phyloP scores from a whole-genome alignment of 2,113 vertebrate species.

The Barbus barbus region DNA sequence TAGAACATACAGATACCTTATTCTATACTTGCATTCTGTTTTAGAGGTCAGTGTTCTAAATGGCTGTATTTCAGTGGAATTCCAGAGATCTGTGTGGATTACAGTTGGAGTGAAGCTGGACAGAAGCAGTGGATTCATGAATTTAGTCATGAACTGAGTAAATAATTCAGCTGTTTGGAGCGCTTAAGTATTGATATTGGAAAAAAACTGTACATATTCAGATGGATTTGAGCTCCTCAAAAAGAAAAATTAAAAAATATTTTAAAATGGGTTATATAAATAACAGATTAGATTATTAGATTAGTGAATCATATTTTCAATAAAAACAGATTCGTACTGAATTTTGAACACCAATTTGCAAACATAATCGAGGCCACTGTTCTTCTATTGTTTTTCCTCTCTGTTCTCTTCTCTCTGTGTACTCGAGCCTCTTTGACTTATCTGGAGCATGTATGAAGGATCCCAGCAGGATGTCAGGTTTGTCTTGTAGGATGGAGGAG shows the following conservation, averaged over 20 bases:
- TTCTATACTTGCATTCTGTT: not conserved
- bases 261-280: not conserved
- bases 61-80: not conserved
- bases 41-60: not conserved
- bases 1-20: not conserved
- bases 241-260: not conserved
- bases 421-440: conserved; percentile 31
- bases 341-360: not conserved
- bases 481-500: conserved; percentile 11
- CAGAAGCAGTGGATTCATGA: conserved; percentile 9
- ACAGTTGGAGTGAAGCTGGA: not conserved
- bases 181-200: conserved; percentile 2
- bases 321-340: not conserved
- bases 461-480: conserved; percentile 18
- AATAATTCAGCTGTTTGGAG: conserved; percentile 32
- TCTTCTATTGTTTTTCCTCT: not conserved
- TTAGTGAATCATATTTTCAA: not conserved
- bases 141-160: conserved; percentile 34
- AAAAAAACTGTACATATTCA: not conserved
- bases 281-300: too few species aligned
- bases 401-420: not conserved
- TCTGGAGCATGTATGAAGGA: conserved; percentile 41
- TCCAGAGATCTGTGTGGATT: not conserved
- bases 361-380: not conserved
- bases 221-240: not conserved